Evolutionary conservation across 2,797 vertebrate genomes (phyloP), one percentile per base, ranked within the genome.

Genomic region (Myoxocephalus aenaeus): DNA sequence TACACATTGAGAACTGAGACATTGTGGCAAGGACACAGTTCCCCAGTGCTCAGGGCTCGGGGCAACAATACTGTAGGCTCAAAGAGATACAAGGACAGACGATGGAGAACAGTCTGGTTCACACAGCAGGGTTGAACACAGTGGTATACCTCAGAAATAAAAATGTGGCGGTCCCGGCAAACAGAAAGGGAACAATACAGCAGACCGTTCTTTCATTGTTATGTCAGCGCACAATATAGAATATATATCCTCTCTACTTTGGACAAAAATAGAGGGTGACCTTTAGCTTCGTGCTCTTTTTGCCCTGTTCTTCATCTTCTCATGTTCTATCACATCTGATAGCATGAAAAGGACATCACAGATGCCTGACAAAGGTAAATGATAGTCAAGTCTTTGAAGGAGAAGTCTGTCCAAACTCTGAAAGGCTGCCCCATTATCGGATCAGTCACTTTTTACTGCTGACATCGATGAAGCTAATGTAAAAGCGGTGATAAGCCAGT

Each of bases 341-440:
- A 29, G 59, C 44, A n/a, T 3, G 51, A 76, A 79, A 82, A 83
- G 87, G 84, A 82, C 83, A 68, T 69, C 18, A 14, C 81, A 77
- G 88, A 85, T 85, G 82, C 32, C 86, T 58, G 80, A 89, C 87
- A 88, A 88, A 80, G 77, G 86, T 64, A 63, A 84, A 36, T 68
- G 85, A 90, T 86, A 85, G 76, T 79, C 56, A 50, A 40, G 73
- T 68, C 75, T 79, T 64, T 25, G 51, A 62, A 58, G 81, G 44
- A 82, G 70, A 76, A 34, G 42, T 62, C 81, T 40, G 75, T 81
- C 79, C 58, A 29, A 67, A 78, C 68, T 63, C 68, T 69, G 63
- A 81, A 81, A 85, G 80, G 73, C 65, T 78, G 75, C 70, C 34
- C 67, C 71, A 83, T 85, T 20, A 86, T 84, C 82, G 77, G 78